Base-by-base conservation (phyloP, 2,797 vertebrate species). In the Rhincodon typus region DNA sequence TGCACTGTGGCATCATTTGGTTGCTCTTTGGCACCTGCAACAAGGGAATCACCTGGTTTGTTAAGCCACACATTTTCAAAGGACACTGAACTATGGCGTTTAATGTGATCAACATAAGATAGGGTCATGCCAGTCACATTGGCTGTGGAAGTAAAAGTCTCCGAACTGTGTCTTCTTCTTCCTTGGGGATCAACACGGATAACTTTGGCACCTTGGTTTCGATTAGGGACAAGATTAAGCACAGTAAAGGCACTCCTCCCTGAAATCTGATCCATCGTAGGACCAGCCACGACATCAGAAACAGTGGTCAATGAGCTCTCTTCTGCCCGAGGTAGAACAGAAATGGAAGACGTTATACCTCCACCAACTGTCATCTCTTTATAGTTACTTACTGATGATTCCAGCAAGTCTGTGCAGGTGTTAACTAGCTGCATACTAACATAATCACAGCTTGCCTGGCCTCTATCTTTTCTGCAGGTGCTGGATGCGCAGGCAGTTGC, bases 11-110 rank as follows among this genome's bases (percentile, higher is more conserved):
- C 95, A 90, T 0, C 90, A 82, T 90, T 97, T 96, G 96, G 96
- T 97, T 96, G 96, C 96, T 96, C 96, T 96, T 96, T 97, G 87
- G 10, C 87, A 53, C 95, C 96, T 84, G 95, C 96, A 96, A 96
- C 96, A 66, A 96, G 96, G 10, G 95, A 77, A 82, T 98, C 98
- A 90, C 97, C 97, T 2, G 97, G 98, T 96, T 97, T 98, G 95
- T 91, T 91, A 66, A 98, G 97, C 98, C 98, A 98, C 87, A 98
- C 98, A 4, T 98, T 98, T 96, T 98, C 98, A 96, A 98, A 98
- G 3, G 98, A 98, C 79, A 98, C 98, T 27, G 98, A 98, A 96
- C 98, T 98, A 96, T 98, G 98, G 90, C 98, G 97, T 96, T 98
- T 98, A 90, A 97, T 97, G 72, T 98, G 98, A 96, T 98, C 97